phyloP scores from a whole-genome alignment of 2,888 invertebrate genomes.

The Drosophila barbarae region DNA sequence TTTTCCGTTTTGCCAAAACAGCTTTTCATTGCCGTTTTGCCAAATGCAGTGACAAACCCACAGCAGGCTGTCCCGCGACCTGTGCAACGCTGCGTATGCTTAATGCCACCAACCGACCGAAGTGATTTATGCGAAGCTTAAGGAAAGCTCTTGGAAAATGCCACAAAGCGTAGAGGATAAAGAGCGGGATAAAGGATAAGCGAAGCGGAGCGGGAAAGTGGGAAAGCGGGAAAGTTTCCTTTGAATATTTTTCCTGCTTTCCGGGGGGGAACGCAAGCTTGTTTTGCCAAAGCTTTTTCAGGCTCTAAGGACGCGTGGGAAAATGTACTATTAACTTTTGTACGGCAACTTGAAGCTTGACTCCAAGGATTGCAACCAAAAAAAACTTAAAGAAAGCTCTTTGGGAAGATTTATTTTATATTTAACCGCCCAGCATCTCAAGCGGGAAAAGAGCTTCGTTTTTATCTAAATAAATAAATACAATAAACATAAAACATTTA shows the following conservation, averaged over 20 bases:
- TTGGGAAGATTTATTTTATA: no score
- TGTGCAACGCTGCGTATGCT: slow-evolving; percentile 34
- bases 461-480: no score
- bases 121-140: slow-evolving; percentile 20
- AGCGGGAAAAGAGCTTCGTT: no score
- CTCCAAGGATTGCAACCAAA: neutral
- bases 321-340: neutral
- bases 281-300: neutral
- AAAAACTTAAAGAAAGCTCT: neutral
- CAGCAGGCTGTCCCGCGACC: slow-evolving; percentile 2
- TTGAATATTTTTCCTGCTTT: slow-evolving; percentile 5
- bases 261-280: slow-evolving; percentile 13
- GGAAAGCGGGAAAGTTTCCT: no score
- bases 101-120: neutral
- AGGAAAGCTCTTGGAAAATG: neutral
- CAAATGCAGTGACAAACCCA: slow-evolving; percentile 17
- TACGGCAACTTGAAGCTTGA: neutral
- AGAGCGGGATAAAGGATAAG: neutral
- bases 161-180: neutral
- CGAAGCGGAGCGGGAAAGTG: slow-evolving; percentile 4
- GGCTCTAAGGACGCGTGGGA: no score
- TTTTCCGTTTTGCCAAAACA: slow-evolving; percentile 15
- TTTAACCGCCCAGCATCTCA: no score
- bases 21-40: slow-evolving; percentile 20
- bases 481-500: no score